phyloP scores from a whole-genome alignment of 2,888 invertebrate species.

The Cordilura impudica region DNA sequence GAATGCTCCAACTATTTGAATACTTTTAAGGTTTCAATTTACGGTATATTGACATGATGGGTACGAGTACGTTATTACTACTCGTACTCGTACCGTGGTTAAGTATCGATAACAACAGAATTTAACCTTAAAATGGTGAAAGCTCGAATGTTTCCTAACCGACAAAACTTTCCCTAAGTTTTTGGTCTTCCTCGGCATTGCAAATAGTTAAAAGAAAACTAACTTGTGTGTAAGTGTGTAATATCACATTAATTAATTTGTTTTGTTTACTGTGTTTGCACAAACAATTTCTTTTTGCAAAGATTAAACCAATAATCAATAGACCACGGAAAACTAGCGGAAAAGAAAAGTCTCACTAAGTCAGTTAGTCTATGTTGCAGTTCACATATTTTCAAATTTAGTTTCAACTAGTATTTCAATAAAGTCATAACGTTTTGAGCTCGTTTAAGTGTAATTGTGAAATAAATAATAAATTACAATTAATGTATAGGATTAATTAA shows the following conservation, averaged over 20 bases:
- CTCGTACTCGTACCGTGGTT: background rate
- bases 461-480: background rate
- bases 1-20: background rate
- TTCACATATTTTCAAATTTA: slow-evolving; percentile 69
- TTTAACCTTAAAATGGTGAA: slow-evolving; percentile 39
- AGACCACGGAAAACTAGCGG: slow-evolving; percentile 23
- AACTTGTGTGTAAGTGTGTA: background rate
- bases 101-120: slow-evolving; percentile 20
- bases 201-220: background rate
- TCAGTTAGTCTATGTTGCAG: slow-evolving; percentile 71
- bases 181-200: background rate
- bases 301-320: slow-evolving; percentile 54
- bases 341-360: slow-evolving; percentile 74
- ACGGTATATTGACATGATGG: slow-evolving; percentile 58
- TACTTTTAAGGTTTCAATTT: slow-evolving; percentile 50
- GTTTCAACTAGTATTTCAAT: slow-evolving; percentile 51
- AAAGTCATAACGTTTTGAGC: slow-evolving; percentile 32
- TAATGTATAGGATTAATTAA: background rate
- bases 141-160: background rate
- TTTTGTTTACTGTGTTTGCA: background rate
- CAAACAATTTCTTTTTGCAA: slow-evolving; percentile 16
- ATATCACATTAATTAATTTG: slow-evolving; percentile 17
- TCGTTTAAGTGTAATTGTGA: background rate
- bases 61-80: slow-evolving; percentile 12
- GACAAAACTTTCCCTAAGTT: background rate